Base-by-base conservation (phyloP, 2,888 invertebrate genomes). In the Omphaloscelis lunosa region DNA sequence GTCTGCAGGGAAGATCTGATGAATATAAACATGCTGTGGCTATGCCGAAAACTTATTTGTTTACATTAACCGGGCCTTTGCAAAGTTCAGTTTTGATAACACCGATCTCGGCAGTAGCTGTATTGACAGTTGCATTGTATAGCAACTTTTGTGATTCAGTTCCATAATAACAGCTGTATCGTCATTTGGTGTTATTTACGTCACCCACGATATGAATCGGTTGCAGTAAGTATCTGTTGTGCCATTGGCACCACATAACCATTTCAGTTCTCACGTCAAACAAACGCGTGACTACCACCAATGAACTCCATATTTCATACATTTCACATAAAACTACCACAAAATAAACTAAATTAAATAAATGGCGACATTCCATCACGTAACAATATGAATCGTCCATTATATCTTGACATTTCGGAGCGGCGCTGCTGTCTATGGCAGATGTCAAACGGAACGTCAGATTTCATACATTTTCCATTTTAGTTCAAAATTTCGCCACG, bases 351-450 rank as follows among this genome's bases (percentile, higher is more conserved):
- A 34, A 41, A 73, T 62, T 56, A 61, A 63, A 56, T 62, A 53
- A 80, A 80, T 74, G 80, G 59, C 66, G 67, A 82, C 82, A 86
- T 83, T 78, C 79, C 79, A 74, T 71, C 72, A 78, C 75, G 75
- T 83, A 72, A 73, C 65, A 63, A 45, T 45, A 34, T 48, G 23
- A 23, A 45, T 1, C 9, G 12, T 8, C 74, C 58, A 48, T 20
- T 58, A 0, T 62, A 45, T 11, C 5, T 61, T 58, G 73, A 61
- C 11, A 27, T 20, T 15, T 23, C 8, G 0, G 17, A n/a, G 15
- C 12, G 58, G 79, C 79, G 69, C 69, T 66, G 23, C 8, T 59
- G 7, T 2, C 56, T 34, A 27, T 23, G 56, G 2, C 5, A 61
- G 27, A 58, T 75, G 79, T 68, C 65, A 76, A 80, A 45, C 17